phyloP scores from a whole-genome alignment of 2,888 invertebrate species.

The Myathropa florea region DNA sequence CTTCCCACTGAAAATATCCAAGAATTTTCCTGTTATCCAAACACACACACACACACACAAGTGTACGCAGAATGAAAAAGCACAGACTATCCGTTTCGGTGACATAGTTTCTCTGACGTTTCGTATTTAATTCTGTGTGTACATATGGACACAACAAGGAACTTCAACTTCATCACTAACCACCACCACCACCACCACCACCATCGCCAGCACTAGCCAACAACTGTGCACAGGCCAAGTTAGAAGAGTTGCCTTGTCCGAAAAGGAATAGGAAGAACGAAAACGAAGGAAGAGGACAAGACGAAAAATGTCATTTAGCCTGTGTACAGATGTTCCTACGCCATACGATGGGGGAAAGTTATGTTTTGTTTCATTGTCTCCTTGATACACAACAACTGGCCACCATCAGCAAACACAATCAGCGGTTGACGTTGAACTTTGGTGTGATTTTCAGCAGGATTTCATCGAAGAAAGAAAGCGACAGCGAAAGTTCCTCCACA shows the following conservation, averaged over 20 bases:
- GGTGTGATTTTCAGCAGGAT: constrained; percentile 44
- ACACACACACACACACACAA: constrained; percentile 14
- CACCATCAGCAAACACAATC: neutral
- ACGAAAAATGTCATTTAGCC: constrained; percentile 53
- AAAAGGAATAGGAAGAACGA: constrained; percentile 40
- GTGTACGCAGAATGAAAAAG: neutral
- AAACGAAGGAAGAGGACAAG: constrained; percentile 8
- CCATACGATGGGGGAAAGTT: constrained; percentile 60
- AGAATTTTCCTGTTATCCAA: constrained; percentile 45
- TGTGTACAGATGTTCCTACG: constrained; percentile 63
- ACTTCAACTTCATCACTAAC: constrained; percentile 35
- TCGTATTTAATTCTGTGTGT: constrained; percentile 49
- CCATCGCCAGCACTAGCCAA: too few species aligned
- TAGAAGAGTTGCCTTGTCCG: constrained; percentile 24
- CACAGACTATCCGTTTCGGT: constrained; percentile 67
- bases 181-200: neutral
- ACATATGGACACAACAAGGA: constrained; percentile 44
- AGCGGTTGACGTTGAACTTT: constrained; percentile 53
- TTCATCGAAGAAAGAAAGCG: constrained; percentile 56
- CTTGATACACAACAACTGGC: neutral
- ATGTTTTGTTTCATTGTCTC: constrained; percentile 33
- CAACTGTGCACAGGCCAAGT: neutral
- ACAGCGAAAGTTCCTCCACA: constrained; percentile 60
- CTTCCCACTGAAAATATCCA: constrained; percentile 26
- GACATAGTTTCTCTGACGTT: constrained; percentile 67